phyloP scores from a whole-genome alignment of 1,140 invertebrate species.

The Eubasilissa regina region DNA sequence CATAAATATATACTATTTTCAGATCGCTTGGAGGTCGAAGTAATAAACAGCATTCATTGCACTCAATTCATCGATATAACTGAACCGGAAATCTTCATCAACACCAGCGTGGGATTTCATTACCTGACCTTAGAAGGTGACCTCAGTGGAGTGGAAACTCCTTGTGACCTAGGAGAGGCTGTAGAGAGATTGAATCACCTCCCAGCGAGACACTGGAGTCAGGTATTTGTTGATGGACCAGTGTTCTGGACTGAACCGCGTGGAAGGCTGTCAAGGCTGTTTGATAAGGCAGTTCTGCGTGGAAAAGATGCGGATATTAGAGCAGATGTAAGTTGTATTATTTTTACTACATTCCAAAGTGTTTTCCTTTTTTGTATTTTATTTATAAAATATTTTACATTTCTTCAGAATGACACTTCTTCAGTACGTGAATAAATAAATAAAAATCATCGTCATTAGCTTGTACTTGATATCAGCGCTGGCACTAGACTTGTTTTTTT shows the following conservation, averaged over 20 bases:
- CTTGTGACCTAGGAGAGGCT: slow-evolving; percentile 43
- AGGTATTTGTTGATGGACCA: slow-evolving; percentile 41
- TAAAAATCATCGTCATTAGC: too few species aligned
- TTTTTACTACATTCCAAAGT: too few species aligned
- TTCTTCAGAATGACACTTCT: too few species aligned
- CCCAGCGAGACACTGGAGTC: slow-evolving; percentile 34
- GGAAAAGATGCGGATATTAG: slow-evolving; percentile 60
- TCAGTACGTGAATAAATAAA: too few species aligned
- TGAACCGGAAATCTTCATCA: slow-evolving; percentile 20
- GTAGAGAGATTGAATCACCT: slow-evolving; percentile 7
- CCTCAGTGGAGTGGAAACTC: background rate
- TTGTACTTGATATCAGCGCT: too few species aligned
- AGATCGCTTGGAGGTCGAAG: slow-evolving; percentile 27
- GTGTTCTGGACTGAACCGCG: slow-evolving; percentile 43
- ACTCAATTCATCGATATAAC: slow-evolving; percentile 48
- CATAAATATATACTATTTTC: slow-evolving; percentile 18
- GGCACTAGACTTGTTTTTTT: too few species aligned
- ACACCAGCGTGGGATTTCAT: slow-evolving; percentile 37
- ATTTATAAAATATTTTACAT: too few species aligned
- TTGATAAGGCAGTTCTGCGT: slow-evolving; percentile 57
- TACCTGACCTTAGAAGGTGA: slow-evolving; percentile 47
- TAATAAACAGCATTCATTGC: slow-evolving; percentile 37
- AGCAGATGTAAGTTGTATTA: slow-evolving; percentile 15
- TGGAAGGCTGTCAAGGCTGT: slow-evolving; percentile 30
- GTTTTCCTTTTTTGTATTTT: too few species aligned